A percentile compares a stretch with the other conserved stretches of the same genome.
phyloP scores from a whole-genome alignment of 2,797 vertebrate genomes.

The Poeciliopsis gracilis region DNA sequence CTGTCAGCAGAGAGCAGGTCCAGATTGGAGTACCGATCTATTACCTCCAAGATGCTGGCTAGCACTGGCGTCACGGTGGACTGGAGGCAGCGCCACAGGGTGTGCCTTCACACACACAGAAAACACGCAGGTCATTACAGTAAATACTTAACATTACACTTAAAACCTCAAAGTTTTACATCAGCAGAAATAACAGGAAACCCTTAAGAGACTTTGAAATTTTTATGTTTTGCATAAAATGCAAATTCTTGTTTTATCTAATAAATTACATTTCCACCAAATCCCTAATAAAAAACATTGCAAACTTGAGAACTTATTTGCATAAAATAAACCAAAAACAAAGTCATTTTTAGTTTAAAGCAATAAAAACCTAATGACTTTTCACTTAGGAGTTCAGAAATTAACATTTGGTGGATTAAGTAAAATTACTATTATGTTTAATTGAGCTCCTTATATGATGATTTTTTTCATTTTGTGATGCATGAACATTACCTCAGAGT shows the following conservation, averaged over 20 bases:
- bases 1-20: slow-evolving; percentile 63
- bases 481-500: slow-evolving; percentile 74
- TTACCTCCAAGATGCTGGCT: slow-evolving; percentile 70
- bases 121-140: neutral
- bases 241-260: neutral
- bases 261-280: neutral
- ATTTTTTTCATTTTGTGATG: neutral
- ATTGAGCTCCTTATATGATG: neutral
- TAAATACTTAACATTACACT: neutral
- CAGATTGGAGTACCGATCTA: slow-evolving; percentile 78
- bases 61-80: slow-evolving; percentile 70
- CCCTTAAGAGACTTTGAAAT: neutral
- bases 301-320: neutral
- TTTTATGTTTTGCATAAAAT: neutral
- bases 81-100: slow-evolving; percentile 81
- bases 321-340: neutral
- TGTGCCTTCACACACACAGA: slow-evolving; percentile 65
- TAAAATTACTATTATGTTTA: neutral
- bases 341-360: neutral
- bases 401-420: neutral
- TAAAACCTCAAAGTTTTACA: neutral
- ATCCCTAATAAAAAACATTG: neutral
- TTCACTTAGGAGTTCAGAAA: neutral
- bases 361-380: neutral
- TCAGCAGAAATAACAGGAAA: neutral